Evolutionary conservation across 2,888 invertebrate genomes (phyloP).

Genomic region (Dynastes maya): DNA sequence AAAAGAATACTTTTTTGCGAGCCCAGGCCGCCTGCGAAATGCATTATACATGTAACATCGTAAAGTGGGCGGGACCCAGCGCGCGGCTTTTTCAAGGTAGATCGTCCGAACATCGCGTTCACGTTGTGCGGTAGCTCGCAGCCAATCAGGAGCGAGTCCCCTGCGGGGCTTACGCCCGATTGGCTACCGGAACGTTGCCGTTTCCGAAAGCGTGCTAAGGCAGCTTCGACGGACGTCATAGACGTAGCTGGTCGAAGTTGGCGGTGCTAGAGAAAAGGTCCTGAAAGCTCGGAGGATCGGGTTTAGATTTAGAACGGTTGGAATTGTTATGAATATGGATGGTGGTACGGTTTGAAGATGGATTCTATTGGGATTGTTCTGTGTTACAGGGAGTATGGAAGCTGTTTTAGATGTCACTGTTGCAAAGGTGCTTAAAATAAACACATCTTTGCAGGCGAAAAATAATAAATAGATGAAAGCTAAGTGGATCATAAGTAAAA

Average conservation of each 20-base stretch:
- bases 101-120: constrained; percentile 55
- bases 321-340: too few species aligned
- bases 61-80: constrained; percentile 61
- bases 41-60: constrained; percentile 68
- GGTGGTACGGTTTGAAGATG: too few species aligned
- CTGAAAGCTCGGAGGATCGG: too few species aligned
- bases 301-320: too few species aligned
- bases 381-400: not conserved
- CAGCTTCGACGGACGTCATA: constrained; percentile 45
- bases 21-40: constrained; percentile 61
- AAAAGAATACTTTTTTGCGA: constrained; percentile 66
- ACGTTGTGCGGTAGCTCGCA: constrained; percentile 52
- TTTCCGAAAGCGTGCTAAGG: constrained; percentile 11
- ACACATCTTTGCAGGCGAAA: not conserved
- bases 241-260: constrained; percentile 7
- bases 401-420: not conserved
- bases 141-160: constrained; percentile 53
- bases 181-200: constrained; percentile 49
- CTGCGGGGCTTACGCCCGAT: constrained; percentile 23
- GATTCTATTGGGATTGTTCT: not conserved
- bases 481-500: too few species aligned
- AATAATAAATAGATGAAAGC: too few species aligned
- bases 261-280: not conserved
- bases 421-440: too few species aligned
- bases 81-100: constrained; percentile 63